phyloP scores from a whole-genome alignment of 2,797 vertebrate genomes.

The Pitangus sulphuratus region DNA sequence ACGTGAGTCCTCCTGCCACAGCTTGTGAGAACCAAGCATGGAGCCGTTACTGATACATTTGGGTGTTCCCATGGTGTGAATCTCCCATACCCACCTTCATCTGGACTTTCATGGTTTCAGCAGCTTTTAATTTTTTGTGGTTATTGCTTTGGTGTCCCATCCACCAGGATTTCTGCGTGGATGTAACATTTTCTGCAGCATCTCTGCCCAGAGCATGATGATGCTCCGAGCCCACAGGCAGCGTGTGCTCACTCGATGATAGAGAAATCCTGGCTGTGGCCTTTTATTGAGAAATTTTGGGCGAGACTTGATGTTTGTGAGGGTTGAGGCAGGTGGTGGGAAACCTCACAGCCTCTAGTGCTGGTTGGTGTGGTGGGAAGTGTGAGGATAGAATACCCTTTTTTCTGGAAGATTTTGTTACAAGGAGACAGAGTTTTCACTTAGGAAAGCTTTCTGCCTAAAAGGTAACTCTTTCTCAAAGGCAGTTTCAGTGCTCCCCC shows the following conservation, averaged over 20 bases:
- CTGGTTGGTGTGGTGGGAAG: background rate
- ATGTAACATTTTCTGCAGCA: background rate
- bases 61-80: background rate
- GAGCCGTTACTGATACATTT: background rate
- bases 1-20: background rate
- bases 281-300: background rate
- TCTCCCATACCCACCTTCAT: background rate
- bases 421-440: no score
- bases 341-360: background rate
- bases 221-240: background rate
- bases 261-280: background rate
- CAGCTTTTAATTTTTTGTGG: background rate
- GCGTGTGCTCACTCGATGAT: accelerated
- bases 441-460: no score
- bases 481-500: no score
- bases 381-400: no score
- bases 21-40: background rate
- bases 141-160: background rate
- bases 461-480: no score
- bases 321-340: background rate
- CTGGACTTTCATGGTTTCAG: background rate
- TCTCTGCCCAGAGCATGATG: background rate
- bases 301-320: background rate
- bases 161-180: background rate
- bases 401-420: no score